A percentile compares a stretch with the other conserved stretches of the same genome.
Conservation (phyloP, 2,888 invertebrate species). For the Cheilosia vulpina region DNA sequence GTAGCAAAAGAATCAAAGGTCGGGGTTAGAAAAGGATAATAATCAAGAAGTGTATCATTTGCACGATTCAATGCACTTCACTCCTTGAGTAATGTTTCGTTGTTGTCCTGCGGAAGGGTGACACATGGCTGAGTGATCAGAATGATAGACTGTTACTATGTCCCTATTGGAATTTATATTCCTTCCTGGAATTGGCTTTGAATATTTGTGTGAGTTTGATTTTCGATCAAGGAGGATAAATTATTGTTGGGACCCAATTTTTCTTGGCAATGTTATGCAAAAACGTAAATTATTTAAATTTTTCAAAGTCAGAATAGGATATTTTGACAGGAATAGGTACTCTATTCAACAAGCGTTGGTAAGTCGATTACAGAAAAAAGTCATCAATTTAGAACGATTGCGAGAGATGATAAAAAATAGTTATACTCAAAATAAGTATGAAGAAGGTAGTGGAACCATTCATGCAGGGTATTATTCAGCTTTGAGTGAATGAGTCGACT, state of each 20-base stretch:
- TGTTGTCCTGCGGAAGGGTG: conserved; percentile 73
- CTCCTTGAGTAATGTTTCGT: conserved; percentile 73
- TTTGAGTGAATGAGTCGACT: too few species aligned
- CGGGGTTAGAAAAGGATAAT: conserved; percentile 60
- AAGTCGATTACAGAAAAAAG: background rate
- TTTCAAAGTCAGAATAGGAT: conserved; percentile 35
- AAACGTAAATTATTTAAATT: conserved; percentile 65
- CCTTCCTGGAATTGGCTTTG: conserved; percentile 40
- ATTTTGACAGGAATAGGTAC: conserved; percentile 7
- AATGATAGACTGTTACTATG: conserved; percentile 64
- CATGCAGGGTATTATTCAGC: too few species aligned
- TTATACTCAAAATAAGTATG: too few species aligned
- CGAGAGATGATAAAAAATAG: too few species aligned
- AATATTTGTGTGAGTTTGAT: conserved; percentile 20
- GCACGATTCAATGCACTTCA: conserved; percentile 74
- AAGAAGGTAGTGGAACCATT: too few species aligned
- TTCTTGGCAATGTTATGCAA: conserved; percentile 47
- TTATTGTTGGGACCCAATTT: conserved; percentile 50
- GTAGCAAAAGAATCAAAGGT: conserved; percentile 10
- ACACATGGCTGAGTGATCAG: conserved; percentile 72
- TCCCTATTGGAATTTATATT: conserved; percentile 40
- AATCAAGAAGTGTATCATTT: conserved; percentile 72
- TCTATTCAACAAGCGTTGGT: background rate
- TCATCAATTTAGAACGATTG: too few species aligned
- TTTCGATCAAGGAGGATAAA: conserved; percentile 43